These are phyloP conservation scores for Zhengitettix transpicula DNA, from an alignment of 2,888 invertebrate species.

Conservation along the genomic window DNA sequence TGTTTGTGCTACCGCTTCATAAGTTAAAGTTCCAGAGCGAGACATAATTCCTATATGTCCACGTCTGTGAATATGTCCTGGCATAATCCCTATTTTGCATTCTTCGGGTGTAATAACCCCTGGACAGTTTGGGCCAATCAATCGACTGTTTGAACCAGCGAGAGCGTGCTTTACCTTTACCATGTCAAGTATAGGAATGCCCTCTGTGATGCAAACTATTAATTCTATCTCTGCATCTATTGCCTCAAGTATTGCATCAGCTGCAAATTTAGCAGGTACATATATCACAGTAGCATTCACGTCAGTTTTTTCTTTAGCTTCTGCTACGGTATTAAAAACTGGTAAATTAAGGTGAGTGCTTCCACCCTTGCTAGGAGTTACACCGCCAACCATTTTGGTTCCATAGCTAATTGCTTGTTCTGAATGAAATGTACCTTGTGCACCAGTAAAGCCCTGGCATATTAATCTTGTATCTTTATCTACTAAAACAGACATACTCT, in stretches of 20 bases:
- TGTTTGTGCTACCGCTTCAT: conserved; percentile 47
- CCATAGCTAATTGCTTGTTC: background rate
- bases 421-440: background rate
- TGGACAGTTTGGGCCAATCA: conserved; percentile 46
- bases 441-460: too few species aligned
- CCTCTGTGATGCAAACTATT: conserved; percentile 42
- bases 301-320: conserved; percentile 34
- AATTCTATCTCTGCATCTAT: conserved; percentile 24
- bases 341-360: conserved; percentile 36
- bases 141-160: conserved; percentile 28
- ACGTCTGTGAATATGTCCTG: conserved; percentile 39
- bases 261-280: background rate
- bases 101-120: conserved; percentile 36
- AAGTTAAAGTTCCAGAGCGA: conserved; percentile 42
- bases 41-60: conserved; percentile 39
- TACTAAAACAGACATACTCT: too few species aligned
- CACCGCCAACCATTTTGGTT: background rate
- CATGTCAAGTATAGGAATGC: conserved; percentile 44
- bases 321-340: conserved; percentile 33
- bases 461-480: too few species aligned
- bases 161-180: conserved; percentile 36
- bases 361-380: conserved; percentile 30
- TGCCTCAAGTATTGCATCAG: background rate
- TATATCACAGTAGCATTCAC: conserved; percentile 26
- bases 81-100: conserved; percentile 51